phyloP scores from a whole-genome alignment of 2,888 invertebrate genomes.

The Aphrophora alni region DNA sequence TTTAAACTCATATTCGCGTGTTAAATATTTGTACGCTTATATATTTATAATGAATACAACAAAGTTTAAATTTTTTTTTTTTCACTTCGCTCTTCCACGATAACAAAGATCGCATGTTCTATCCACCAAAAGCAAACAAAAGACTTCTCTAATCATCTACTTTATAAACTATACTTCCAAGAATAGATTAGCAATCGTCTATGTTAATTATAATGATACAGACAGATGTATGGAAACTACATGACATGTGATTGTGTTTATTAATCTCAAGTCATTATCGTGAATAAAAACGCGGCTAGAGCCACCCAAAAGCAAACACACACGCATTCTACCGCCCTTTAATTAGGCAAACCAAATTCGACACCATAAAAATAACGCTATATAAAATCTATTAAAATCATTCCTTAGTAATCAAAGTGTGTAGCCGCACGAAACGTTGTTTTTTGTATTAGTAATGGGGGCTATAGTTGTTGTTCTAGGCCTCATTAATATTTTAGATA shows the following conservation, averaged over 20 bases:
- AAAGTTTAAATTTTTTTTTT: no score
- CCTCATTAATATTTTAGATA: background rate
- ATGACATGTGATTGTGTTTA: background rate
- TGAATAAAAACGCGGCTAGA: background rate
- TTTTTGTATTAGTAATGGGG: background rate
- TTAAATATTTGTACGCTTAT: no score
- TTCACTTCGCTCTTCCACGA: no score
- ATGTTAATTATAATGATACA: background rate
- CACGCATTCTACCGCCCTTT: background rate
- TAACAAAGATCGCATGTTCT: no score
- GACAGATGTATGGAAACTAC: background rate
- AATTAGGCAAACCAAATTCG: background rate
- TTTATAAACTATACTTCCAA: no score
- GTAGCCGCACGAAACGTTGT: background rate
- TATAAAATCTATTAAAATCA: background rate
- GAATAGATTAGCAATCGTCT: background rate
- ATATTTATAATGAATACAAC: no score
- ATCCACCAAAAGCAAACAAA: no score
- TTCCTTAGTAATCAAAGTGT: background rate
- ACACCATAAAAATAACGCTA: background rate
- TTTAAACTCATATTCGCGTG: no score
- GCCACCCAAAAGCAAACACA: constrained; percentile 6
- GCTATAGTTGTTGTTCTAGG: background rate
- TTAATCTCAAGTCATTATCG: background rate
- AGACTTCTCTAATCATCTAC: no score